Percentiles rank a stretch among this genome's conserved stretches.
Evolutionary conservation across 2,888 invertebrate species (phyloP).

Genomic region (Campoletis raptor): DNA sequence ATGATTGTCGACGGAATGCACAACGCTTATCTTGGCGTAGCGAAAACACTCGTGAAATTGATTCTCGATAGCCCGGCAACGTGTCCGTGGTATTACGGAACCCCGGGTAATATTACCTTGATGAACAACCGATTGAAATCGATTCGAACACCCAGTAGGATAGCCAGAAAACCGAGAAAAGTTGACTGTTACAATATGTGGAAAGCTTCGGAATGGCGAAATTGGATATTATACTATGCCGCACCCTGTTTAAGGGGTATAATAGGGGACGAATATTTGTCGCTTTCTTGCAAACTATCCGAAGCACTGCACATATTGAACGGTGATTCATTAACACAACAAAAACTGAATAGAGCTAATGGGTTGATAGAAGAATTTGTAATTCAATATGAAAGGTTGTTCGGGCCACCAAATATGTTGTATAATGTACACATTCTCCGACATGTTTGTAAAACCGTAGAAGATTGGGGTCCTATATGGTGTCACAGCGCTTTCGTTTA

Average conservation of each 20-base stretch:
- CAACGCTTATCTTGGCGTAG: too few species aligned
- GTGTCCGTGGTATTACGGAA: too few species aligned
- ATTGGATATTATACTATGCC: slow-evolving; percentile 44
- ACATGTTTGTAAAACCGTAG: slow-evolving; percentile 36
- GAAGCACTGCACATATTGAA: too few species aligned
- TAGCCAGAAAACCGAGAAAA: slow-evolving; percentile 26
- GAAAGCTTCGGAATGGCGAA: slow-evolving; percentile 22
- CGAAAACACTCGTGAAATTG: background rate
- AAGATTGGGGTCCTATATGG: slow-evolving; percentile 50
- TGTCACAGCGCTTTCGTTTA: slow-evolving; percentile 41
- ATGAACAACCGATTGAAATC: slow-evolving; percentile 22
- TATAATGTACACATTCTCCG: slow-evolving; percentile 51
- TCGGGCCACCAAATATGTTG: too few species aligned
- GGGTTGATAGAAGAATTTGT: background rate
- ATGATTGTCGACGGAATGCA: too few species aligned
- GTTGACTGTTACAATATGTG: slow-evolving; percentile 22
- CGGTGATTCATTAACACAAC: background rate
- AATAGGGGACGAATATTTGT: slow-evolving; percentile 1
- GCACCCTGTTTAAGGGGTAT: slow-evolving; percentile 10
- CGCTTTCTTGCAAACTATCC: background rate
- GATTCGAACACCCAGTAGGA: slow-evolving; percentile 44
- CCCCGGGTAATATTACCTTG: too few species aligned
- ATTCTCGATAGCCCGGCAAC: too few species aligned
- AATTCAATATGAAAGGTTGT: too few species aligned
- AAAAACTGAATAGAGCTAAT: background rate